These are phyloP conservation scores for Stenichneumon culpator DNA, from an alignment of 2,888 invertebrate genomes.

Conservation along the genomic window DNA sequence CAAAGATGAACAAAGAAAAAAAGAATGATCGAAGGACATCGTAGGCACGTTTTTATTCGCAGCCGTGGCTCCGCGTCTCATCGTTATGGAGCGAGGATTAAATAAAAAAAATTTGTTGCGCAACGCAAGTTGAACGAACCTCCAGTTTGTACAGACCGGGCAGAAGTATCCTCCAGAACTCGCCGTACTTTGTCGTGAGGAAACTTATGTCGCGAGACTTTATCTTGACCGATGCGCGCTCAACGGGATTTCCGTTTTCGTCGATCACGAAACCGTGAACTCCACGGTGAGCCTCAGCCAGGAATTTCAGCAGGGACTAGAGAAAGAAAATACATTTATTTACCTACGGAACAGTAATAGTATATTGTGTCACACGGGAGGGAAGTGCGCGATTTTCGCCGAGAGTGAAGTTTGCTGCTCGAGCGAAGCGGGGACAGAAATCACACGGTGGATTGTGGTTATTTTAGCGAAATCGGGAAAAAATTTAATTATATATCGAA, in stretches of 20 bases:
- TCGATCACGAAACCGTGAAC: conserved; percentile 95
- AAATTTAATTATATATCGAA: not conserved
- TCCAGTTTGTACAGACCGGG: conserved; percentile 95
- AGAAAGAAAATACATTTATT: conserved; percentile 37
- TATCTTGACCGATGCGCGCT: conserved; percentile 92
- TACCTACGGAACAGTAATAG: too few relatives aligned
- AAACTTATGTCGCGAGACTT: conserved; percentile 94
- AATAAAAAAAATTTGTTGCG: not conserved
- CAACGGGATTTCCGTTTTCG: conserved; percentile 91
- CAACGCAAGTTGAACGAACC: conserved; percentile 85
- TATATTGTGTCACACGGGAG: too few relatives aligned
- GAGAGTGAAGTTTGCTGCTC: too few relatives aligned
- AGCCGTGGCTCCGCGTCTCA: not conserved
- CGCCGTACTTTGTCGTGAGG: conserved; percentile 95
- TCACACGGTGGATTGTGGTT: too few relatives aligned
- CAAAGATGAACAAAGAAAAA: not conserved
- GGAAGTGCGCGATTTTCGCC: too few relatives aligned
- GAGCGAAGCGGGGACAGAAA: too few relatives aligned
- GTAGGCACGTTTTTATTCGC: not conserved
- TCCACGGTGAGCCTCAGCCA: conserved; percentile 95
- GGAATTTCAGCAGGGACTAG: conserved; percentile 92
- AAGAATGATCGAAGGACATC: not conserved
- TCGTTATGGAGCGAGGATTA: not conserved
- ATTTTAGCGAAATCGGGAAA: too few relatives aligned
- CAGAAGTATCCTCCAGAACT: conserved; percentile 96